These are phyloP conservation scores for Cheiracanthium punctorium DNA, from an alignment of 2,888 invertebrate genomes.

Conservation along the genomic window DNA sequence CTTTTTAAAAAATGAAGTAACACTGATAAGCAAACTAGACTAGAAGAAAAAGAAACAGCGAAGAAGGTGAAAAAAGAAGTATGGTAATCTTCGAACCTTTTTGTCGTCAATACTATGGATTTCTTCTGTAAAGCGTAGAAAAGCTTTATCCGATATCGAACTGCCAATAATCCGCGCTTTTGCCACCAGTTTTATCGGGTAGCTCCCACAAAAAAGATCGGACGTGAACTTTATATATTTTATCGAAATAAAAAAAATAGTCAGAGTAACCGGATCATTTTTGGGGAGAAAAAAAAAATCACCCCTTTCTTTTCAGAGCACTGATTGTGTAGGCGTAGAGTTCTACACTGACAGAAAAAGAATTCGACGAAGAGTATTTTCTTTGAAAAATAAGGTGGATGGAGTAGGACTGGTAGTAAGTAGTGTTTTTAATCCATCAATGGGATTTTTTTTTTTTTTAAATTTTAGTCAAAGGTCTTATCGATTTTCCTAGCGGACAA, in stretches of 20 bases:
- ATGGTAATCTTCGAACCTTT: constrained; percentile 50
- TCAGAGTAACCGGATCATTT: constrained; percentile 34
- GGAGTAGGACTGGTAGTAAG: neutral
- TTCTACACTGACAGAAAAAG: neutral
- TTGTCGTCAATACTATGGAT: constrained; percentile 62
- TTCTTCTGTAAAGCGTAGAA: constrained; percentile 44
- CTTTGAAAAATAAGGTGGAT: neutral
- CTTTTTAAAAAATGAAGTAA: neutral
- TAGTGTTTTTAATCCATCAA: neutral
- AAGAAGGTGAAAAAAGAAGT: neutral
- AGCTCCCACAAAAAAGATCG: constrained; percentile 42
- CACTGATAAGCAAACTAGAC: constrained; percentile 45
- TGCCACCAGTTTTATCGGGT: constrained; percentile 58
- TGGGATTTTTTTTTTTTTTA: too few species aligned
- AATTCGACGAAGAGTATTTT: neutral
- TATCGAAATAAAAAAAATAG: constrained; percentile 24
- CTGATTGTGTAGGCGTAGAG: constrained; percentile 7
- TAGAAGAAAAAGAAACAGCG: constrained; percentile 16
- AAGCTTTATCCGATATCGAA: constrained; percentile 61
- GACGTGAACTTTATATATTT: constrained; percentile 16
- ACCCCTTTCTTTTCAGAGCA: constrained; percentile 17
- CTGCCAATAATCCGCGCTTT: constrained; percentile 65
- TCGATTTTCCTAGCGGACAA: too few species aligned
- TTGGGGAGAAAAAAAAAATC: constrained; percentile 7
- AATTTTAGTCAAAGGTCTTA: too few species aligned